Base-by-base conservation (phyloP, 1,140 invertebrate species). In the Anastrepha ludens region DNA sequence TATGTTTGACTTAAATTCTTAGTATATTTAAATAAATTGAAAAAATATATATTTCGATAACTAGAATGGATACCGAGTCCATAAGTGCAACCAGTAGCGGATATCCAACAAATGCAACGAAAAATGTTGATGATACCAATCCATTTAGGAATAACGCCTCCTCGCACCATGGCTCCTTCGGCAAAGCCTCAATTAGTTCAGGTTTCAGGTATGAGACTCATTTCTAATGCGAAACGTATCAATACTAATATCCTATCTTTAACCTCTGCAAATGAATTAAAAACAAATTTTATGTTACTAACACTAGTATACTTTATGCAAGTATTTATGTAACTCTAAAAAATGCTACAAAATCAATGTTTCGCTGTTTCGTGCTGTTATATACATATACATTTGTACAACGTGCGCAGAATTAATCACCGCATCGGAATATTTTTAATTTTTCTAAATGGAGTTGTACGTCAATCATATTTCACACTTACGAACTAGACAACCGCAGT, bases 161-260 rank as follows among this genome's bases (percentile, higher is more conserved):
- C 11, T 81, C 74, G 50, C 91, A 92, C 88, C 92, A 93, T 78
- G 89, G 92, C 86, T 93, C 92, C 88, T 93, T 93, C 90, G 93
- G 93, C 88, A 93, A 93, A 81, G 92, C 93, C 4, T 93, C 93
- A 20, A 92, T 93, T 88, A 92, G 92, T 89, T 93, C 92, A 20
- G 92, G 91, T 15, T 90, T 93, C 89, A 93, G 92, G 92, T 93
- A 88, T 29, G 29, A 29, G 29, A 29, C 29, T 29, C 29, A 29
- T 29, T 29, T 29, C 29, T 29, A 29, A 29, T 29, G 29, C 29
- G 29, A 29, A 29, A 29, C 29, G 29, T 29, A 29, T 29, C 1
- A 29, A 29, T 29, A 29, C 29, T 29, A 29, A 29, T 29, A 29
- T 29, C 29, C 29, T 1, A 29, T 1, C 29, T 29, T 29, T 29